phyloP scores from a whole-genome alignment of 1,140 invertebrate genomes.

The Hypsibius dujardini region DNA sequence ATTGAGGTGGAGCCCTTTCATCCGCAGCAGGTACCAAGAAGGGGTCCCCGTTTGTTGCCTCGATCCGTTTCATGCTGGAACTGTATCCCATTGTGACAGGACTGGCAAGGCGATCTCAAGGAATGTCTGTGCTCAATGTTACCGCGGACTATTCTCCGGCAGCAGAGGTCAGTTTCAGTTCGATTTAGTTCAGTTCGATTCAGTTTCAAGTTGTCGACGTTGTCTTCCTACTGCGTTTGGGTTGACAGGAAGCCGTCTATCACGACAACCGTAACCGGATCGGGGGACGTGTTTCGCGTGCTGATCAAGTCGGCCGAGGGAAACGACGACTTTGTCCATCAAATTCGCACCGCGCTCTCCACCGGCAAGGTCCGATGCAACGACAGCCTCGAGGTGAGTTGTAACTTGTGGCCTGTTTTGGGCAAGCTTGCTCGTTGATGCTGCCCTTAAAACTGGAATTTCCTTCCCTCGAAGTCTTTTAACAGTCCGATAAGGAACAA shows the following conservation, averaged over 20 bases:
- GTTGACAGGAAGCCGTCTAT: background rate
- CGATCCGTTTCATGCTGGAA: too few species aligned
- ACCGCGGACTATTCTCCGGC: background rate
- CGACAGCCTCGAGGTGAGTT: background rate
- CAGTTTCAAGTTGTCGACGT: background rate
- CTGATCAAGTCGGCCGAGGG: background rate
- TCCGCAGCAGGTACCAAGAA: slow-evolving; percentile 2
- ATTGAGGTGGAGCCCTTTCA: background rate
- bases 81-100: background rate
- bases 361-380: slow-evolving; percentile 3
- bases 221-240: too few species aligned
- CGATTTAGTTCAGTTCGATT: background rate
- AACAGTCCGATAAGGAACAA: too few species aligned
- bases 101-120: slow-evolving; percentile 5
- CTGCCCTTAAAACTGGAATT: too few species aligned
- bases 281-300: background rate
- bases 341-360: background rate
- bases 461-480: too few species aligned
- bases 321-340: background rate
- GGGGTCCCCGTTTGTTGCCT: too few species aligned
- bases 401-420: too few species aligned
- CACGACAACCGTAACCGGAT: background rate
- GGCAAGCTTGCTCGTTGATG: too few species aligned
- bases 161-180: background rate
- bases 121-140: background rate